Evolutionary conservation across 2,113 vertebrate genomes (phyloP).

Genomic region (Cephalopterus ornatus): DNA sequence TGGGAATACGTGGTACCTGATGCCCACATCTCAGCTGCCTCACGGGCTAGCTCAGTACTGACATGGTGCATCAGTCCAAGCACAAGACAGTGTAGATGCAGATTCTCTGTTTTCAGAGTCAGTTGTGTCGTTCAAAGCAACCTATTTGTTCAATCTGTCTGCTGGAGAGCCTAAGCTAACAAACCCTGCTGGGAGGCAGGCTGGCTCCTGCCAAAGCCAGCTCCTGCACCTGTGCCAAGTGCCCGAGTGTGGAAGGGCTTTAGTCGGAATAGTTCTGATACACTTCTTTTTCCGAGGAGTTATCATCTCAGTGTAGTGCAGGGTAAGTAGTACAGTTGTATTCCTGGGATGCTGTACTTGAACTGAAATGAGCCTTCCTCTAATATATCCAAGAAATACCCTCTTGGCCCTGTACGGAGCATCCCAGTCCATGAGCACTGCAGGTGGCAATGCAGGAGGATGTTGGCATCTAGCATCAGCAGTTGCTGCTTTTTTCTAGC

Average conservation of each 20-base stretch:
- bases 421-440: background rate
- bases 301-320: background rate
- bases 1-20: rapidly evolving
- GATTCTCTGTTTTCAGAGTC: background rate
- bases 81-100: background rate
- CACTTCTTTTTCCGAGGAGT: background rate
- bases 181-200: background rate
- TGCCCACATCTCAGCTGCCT: background rate
- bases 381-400: background rate
- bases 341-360: background rate
- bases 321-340: background rate
- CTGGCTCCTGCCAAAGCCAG: background rate
- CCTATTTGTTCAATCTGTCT: background rate
- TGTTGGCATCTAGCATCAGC: background rate
- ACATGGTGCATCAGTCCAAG: background rate
- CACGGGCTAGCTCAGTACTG: background rate
- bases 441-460: background rate
- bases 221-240: background rate
- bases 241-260: background rate
- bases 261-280: background rate
- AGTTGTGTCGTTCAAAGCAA: background rate
- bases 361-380: background rate
- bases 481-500: background rate
- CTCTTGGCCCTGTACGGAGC: background rate
- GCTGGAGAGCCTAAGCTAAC: background rate